Conservation (phyloP, 2,888 invertebrate genomes). For the Parasteatoda lunata region DNA sequence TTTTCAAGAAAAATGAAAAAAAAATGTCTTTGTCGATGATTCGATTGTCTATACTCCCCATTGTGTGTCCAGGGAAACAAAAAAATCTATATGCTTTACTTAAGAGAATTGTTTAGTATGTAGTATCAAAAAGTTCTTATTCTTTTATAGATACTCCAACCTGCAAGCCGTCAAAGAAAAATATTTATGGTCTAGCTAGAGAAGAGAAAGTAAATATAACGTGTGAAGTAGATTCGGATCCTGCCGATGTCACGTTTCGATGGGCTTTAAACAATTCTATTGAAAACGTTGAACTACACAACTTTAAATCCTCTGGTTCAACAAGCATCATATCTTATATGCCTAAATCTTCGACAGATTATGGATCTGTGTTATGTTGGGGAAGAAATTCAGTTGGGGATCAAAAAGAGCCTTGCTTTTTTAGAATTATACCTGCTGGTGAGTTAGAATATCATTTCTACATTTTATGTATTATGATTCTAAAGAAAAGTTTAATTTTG, state of each 20-base stretch:
- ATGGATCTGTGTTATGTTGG: constrained; percentile 90
- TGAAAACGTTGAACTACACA: constrained; percentile 58
- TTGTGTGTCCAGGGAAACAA: too few species aligned
- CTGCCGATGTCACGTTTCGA: constrained; percentile 79
- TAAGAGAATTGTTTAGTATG: too few species aligned
- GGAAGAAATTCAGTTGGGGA: constrained; percentile 86
- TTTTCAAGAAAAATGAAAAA: too few species aligned
- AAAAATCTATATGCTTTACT: too few species aligned
- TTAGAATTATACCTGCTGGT: constrained; percentile 85
- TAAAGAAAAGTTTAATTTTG: background rate
- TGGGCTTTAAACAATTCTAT: constrained; percentile 68
- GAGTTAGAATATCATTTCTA: background rate
- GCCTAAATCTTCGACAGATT: constrained; percentile 91
- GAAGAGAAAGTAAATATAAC: constrained; percentile 89
- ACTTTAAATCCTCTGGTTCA: constrained; percentile 81
- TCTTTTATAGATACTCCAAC: constrained; percentile 70
- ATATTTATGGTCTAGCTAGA: constrained; percentile 86
- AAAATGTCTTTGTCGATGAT: too few species aligned
- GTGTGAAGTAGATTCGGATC: constrained; percentile 93
- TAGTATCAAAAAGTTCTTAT: too few species aligned
- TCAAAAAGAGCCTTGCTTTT: constrained; percentile 90
- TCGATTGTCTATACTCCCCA: too few species aligned
- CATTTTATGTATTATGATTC: background rate
- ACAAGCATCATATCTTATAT: constrained; percentile 89
- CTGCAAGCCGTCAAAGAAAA: constrained; percentile 70